Percentiles rank a stretch among this genome's conserved stretches.
Conservation (phyloP, 2,888 invertebrate species). For the Eupithecia tripunctaria region DNA sequence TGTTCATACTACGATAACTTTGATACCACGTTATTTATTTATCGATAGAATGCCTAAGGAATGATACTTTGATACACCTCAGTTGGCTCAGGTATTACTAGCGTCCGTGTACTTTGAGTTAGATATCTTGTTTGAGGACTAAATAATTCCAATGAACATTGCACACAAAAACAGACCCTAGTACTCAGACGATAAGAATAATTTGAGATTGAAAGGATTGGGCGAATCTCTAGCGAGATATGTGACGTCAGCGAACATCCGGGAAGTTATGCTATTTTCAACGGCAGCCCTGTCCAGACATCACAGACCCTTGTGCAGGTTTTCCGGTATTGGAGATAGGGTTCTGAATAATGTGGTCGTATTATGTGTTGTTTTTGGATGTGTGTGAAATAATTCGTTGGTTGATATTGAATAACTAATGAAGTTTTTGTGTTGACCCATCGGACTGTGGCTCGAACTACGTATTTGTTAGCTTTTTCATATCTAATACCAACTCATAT, state of each 20-base stretch:
- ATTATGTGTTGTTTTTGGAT: slow-evolving; percentile 35
- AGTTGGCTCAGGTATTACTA: slow-evolving; percentile 1
- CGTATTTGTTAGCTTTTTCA: not conserved
- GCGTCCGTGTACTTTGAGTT: slow-evolving; percentile 6
- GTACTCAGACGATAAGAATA: slow-evolving; percentile 51
- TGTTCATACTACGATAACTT: not conserved
- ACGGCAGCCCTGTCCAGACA: slow-evolving; percentile 51
- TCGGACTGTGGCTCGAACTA: not conserved
- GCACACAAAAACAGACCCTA: slow-evolving; percentile 54
- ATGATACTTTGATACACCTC: not conserved
- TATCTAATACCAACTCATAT: not conserved
- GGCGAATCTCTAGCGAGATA: slow-evolving; percentile 71
- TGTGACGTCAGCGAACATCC: slow-evolving; percentile 78
- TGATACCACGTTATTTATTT: not conserved
- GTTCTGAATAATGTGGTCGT: slow-evolving; percentile 48
- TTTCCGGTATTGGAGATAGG: slow-evolving; percentile 19
- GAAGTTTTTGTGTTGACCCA: slow-evolving; percentile 22
- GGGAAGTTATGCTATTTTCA: slow-evolving; percentile 80
- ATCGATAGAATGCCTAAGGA: not conserved
- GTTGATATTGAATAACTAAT: slow-evolving; percentile 25
- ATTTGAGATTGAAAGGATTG: slow-evolving; percentile 61
- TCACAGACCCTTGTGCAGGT: slow-evolving; percentile 33
- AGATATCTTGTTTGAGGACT: slow-evolving; percentile 22
- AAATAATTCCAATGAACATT: slow-evolving; percentile 25
- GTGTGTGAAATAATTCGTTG: slow-evolving; percentile 35